Percentiles rank a stretch among this genome's conserved stretches.
phyloP scores from a whole-genome alignment of 2,888 invertebrate species.

The Gari tellinella region DNA sequence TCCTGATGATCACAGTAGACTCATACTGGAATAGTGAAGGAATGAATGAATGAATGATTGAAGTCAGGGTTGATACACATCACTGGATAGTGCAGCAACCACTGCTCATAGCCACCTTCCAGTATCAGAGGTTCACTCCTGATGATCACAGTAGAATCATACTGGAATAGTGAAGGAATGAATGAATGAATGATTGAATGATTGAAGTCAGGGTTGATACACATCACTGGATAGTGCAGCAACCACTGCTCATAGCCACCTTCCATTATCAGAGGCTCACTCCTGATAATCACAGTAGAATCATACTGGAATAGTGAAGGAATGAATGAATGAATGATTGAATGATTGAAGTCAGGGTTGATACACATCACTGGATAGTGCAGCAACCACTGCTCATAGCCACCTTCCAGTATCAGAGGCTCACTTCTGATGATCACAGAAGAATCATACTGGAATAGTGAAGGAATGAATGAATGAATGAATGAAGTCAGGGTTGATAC shows the following conservation, averaged over 20 bases:
- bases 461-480: too few relatives aligned
- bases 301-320: slow-evolving; percentile 89
- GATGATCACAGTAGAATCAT: slow-evolving; percentile 91
- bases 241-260: slow-evolving; percentile 94
- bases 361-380: slow-evolving; percentile 92
- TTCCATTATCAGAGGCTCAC: slow-evolving; percentile 89
- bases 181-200: too few relatives aligned
- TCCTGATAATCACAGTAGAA: slow-evolving; percentile 88
- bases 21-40: slow-evolving; percentile 89
- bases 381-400: slow-evolving; percentile 92
- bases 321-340: too few relatives aligned
- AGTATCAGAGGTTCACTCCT: slow-evolving; percentile 90
- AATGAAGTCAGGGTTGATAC: slow-evolving; percentile 90
- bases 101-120: slow-evolving; percentile 93
- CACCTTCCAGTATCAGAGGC: slow-evolving; percentile 91
- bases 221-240: slow-evolving; percentile 90
- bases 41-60: too few relatives aligned
- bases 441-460: slow-evolving; percentile 90
- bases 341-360: slow-evolving; percentile 89
- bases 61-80: slow-evolving; percentile 90
- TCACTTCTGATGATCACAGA: slow-evolving; percentile 89
- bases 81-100: slow-evolving; percentile 92
- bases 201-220: slow-evolving; percentile 90
- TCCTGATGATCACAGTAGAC: slow-evolving; percentile 88
- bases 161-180: slow-evolving; percentile 87